These are phyloP conservation scores for Synanthedon formicaeformis DNA, from an alignment of 2,888 invertebrate species.

Conservation along the genomic window DNA sequence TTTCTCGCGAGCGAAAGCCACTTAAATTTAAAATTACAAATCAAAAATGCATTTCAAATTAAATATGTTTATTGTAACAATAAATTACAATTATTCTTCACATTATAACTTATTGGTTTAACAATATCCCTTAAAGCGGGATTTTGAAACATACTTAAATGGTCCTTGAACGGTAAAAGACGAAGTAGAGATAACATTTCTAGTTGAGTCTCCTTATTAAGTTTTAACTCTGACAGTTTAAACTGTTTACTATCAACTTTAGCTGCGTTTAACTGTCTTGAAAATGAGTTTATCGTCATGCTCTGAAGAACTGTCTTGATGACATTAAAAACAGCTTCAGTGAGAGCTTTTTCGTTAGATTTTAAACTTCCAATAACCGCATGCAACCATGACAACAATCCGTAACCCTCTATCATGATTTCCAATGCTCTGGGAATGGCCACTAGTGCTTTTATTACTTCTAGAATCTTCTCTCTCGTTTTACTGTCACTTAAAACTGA, in stretches of 20 bases:
- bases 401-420: slow-evolving; percentile 75
- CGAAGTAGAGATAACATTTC: slow-evolving; percentile 35
- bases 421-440: slow-evolving; percentile 74
- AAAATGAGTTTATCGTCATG: slow-evolving; percentile 30
- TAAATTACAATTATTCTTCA: background rate
- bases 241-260: slow-evolving; percentile 10
- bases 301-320: slow-evolving; percentile 39
- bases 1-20: no score
- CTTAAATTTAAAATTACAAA: no score
- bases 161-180: background rate
- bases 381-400: slow-evolving; percentile 79
- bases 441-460: slow-evolving; percentile 73
- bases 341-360: slow-evolving; percentile 29
- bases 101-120: background rate
- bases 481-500: slow-evolving; percentile 73
- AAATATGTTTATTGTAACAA: background rate
- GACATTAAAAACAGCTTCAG: slow-evolving; percentile 27
- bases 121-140: background rate
- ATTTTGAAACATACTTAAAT: background rate
- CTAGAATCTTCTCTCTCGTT: slow-evolving; percentile 75
- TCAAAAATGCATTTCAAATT: background rate
- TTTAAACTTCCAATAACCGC: slow-evolving; percentile 29
- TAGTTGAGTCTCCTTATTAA: slow-evolving; percentile 46
- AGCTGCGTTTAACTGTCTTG: slow-evolving; percentile 25
- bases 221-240: slow-evolving; percentile 31